Percentiles rank a stretch among this genome's conserved stretches.
Conservation (phyloP, 2,113 vertebrate species). For the Seriola aureovittata region DNA sequence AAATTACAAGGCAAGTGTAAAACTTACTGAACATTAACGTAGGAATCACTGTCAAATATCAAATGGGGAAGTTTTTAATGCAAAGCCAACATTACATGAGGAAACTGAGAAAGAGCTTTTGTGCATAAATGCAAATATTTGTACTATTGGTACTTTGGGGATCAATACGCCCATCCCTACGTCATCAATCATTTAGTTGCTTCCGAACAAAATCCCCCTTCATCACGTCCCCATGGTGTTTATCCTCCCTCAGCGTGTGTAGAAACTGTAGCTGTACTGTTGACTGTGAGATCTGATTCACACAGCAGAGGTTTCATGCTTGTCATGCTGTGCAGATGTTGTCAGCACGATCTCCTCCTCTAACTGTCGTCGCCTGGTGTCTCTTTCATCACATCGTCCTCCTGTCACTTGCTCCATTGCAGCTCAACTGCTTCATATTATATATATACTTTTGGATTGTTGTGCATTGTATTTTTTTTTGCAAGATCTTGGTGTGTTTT, state of each 20-base stretch:
- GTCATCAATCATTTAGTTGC: conserved; percentile 55
- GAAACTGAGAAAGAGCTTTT: neutral
- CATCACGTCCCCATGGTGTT: conserved; percentile 20
- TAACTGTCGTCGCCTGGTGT: conserved; percentile 15
- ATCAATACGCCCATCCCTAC: conserved; percentile 61
- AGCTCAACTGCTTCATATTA: neutral
- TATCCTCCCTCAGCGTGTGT: conserved; percentile 30
- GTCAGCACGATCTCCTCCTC: conserved; percentile 37
- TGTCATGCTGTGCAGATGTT: conserved; percentile 52
- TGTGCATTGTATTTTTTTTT: neutral
- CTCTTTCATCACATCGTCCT: conserved; percentile 31
- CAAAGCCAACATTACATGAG: conserved; percentile 8
- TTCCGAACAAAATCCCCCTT: conserved; percentile 28
- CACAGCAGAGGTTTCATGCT: conserved; percentile 23
- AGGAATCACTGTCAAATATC: neutral
- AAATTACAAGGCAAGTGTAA: neutral
- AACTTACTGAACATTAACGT: neutral
- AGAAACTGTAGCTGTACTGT: neutral
- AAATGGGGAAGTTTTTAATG: conserved; percentile 11
- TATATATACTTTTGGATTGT: conserved; percentile 12
- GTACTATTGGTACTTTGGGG: conserved; percentile 30
- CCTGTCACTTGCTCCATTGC: conserved; percentile 25
- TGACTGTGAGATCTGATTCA: conserved; percentile 3
- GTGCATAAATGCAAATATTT: neutral
- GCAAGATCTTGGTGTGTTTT: conserved; percentile 8